phyloP scores from a whole-genome alignment of 2,888 invertebrate species.

The Cantharis rufa region DNA sequence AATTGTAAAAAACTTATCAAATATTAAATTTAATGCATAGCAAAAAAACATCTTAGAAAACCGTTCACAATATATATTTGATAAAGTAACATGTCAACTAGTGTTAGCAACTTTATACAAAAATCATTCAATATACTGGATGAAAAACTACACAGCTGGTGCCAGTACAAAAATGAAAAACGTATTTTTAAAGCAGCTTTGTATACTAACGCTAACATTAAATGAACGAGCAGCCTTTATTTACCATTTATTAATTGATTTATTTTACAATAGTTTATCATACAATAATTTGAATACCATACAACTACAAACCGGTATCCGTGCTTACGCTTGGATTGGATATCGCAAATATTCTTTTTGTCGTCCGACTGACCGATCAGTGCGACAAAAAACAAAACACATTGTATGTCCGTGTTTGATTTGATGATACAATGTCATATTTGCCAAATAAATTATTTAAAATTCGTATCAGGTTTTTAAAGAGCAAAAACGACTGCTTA shows the following conservation, averaged over 20 bases:
- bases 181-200: not conserved
- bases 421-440: no score
- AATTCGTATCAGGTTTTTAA: no score
- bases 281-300: no score
- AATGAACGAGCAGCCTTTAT: not conserved
- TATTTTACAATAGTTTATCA: no score
- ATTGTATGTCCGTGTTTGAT: no score
- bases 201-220: not conserved
- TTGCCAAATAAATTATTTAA: no score
- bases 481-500: no score
- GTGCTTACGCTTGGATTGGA: no score
- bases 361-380: no score
- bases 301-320: no score
- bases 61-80: not conserved
- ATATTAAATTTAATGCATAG: constrained; percentile 2
- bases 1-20: constrained; percentile 6
- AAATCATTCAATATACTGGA: not conserved
- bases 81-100: not conserved
- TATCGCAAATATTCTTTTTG: no score
- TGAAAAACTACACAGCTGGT: not conserved
- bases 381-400: no score
- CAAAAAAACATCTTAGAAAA: not conserved
- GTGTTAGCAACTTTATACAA: not conserved
- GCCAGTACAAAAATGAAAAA: not conserved
- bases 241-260: not conserved